Conservation (phyloP, 2,113 vertebrate species). For the Glaucomys volans region DNA sequence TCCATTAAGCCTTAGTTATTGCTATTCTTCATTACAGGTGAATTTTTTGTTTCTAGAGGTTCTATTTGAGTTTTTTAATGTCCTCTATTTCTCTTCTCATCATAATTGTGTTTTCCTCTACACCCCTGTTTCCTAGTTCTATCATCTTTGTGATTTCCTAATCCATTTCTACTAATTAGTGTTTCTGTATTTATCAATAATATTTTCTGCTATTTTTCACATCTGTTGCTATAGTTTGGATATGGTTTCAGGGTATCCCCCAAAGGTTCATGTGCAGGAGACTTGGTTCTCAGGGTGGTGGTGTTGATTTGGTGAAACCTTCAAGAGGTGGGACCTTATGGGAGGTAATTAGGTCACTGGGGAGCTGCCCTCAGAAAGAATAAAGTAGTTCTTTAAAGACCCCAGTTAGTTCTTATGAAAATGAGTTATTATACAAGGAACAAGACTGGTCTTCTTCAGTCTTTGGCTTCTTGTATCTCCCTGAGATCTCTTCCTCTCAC, state of each 20-base stretch:
- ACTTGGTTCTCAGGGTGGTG: neutral
- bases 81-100: neutral
- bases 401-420: neutral
- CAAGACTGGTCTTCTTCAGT: neutral
- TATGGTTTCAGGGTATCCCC: neutral
- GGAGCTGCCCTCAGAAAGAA: neutral
- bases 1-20: neutral
- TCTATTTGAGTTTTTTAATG: neutral
- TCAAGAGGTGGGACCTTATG: neutral
- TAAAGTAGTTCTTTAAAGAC: neutral
- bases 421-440: neutral
- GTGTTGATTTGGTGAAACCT: no score
- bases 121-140: neutral
- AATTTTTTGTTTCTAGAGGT: conserved; percentile 9
- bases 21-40: neutral
- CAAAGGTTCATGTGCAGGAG: neutral
- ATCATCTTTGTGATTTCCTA: conserved; percentile 9
- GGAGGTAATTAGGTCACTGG: neutral
- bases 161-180: conserved; percentile 17
- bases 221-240: neutral
- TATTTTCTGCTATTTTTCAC: conserved; percentile 34
- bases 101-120: neutral
- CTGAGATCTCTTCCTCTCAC: neutral
- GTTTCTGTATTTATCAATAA: neutral
- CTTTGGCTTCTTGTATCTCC: no score